These are phyloP conservation scores for Cyrtodaria siliqua DNA, from an alignment of 2,888 invertebrate genomes.

Conservation along the genomic window DNA sequence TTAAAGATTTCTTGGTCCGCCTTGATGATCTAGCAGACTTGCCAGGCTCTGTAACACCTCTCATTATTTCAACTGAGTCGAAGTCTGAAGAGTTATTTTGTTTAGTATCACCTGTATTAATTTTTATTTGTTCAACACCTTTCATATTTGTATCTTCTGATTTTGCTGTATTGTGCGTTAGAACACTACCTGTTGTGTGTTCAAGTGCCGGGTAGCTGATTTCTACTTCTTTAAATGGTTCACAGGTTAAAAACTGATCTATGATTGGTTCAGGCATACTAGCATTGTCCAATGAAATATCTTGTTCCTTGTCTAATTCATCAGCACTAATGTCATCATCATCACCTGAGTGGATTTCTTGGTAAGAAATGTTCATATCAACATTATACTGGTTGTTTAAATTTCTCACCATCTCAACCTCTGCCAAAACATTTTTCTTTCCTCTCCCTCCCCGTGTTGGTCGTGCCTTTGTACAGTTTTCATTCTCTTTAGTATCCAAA, in stretches of 20 bases:
- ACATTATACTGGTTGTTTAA: not conserved
- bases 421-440: slow-evolving; percentile 8
- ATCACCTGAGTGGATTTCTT: slow-evolving; percentile 3
- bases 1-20: slow-evolving; percentile 1
- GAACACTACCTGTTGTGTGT: no score
- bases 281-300: not conserved
- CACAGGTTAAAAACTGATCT: not conserved
- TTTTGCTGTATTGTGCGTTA: no score
- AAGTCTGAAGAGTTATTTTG: not conserved
- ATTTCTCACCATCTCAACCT: slow-evolving; percentile 19
- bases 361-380: slow-evolving; percentile 5
- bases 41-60: slow-evolving; percentile 46
- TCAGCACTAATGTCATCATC: slow-evolving; percentile 1
- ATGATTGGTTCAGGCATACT: slow-evolving; percentile 1
- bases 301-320: slow-evolving; percentile 16
- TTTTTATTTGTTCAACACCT: no score
- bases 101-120: no score
- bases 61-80: slow-evolving; percentile 60
- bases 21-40: slow-evolving; percentile 14
- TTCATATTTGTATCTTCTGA: no score
- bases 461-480: not conserved
- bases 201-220: no score
- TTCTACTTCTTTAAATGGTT: no score
- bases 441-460: slow-evolving; percentile 1
- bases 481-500: not conserved